A percentile compares a stretch with the other conserved stretches of the same genome.
Evolutionary conservation across 2,113 vertebrate species (phyloP).

Genomic region (Vanacampus margaritifer): DNA sequence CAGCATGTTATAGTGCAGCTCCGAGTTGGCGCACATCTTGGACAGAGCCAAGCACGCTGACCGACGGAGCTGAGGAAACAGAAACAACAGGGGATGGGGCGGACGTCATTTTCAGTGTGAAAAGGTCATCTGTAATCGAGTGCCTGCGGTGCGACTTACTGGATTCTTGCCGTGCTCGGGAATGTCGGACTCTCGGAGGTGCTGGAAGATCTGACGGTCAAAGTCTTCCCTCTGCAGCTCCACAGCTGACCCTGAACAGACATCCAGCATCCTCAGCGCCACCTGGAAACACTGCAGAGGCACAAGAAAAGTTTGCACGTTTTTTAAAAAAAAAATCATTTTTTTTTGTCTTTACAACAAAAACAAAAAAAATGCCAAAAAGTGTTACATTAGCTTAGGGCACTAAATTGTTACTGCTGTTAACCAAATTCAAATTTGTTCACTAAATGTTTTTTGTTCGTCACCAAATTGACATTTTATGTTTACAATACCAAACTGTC

Average conservation of each 20-base stretch:
- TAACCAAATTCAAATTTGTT: no score
- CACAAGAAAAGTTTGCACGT: no score
- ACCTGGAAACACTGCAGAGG: constrained; percentile 79
- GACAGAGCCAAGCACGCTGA: constrained; percentile 84
- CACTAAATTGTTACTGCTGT: no score
- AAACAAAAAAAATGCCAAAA: no score
- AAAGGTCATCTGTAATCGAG: not conserved
- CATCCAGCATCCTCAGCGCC: constrained; percentile 78
- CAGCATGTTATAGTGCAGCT: constrained; percentile 81
- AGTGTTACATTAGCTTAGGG: no score
- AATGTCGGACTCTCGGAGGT: constrained; percentile 72
- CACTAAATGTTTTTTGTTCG: no score
- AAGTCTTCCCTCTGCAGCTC: constrained; percentile 82
- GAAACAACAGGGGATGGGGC: not conserved
- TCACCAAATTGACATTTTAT: no score
- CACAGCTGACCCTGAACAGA: constrained; percentile 78
- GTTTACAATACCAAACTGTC: no score
- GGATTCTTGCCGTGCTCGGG: constrained; percentile 67
- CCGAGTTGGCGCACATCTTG: constrained; percentile 78
- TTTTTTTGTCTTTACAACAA: no score
- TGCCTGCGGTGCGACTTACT: constrained; percentile 58
- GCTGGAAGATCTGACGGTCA: constrained; percentile 84
- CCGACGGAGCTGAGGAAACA: constrained; percentile 74
- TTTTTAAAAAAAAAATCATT: no score
- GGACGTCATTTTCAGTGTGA: not conserved